Conservation (phyloP, 2,888 invertebrate species). For the Crioceris asparagi region DNA sequence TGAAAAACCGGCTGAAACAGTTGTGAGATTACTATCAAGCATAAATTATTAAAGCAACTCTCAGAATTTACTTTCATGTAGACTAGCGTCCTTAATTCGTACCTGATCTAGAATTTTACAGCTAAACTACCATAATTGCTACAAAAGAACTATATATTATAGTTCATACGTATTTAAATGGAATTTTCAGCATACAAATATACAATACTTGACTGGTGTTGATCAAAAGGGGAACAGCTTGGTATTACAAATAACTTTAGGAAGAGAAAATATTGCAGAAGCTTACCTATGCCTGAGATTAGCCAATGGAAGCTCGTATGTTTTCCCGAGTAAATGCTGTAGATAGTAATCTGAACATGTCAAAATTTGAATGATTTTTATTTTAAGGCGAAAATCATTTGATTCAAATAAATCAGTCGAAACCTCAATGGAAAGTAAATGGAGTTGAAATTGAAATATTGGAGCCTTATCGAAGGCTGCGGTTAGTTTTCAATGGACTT, state of each 20-base stretch:
- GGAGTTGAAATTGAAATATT: conserved; percentile 52
- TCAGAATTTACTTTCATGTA: too few relatives aligned
- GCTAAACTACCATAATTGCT: too few relatives aligned
- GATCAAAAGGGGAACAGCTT: conserved; percentile 48
- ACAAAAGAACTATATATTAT: too few relatives aligned
- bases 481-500: conserved; percentile 61
- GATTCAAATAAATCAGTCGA: conserved; percentile 9
- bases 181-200: conserved; percentile 37
- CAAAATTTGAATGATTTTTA: background rate
- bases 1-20: too few relatives aligned
- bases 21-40: too few relatives aligned
- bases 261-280: conserved; percentile 44
- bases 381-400: conserved; percentile 3
- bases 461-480: conserved; percentile 49
- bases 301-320: conserved; percentile 37
- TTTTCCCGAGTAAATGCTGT: conserved; percentile 36
- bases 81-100: too few relatives aligned
- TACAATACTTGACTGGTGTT: conserved; percentile 42
- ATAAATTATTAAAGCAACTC: too few relatives aligned
- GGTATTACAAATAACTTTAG: conserved; percentile 43
- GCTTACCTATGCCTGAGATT: conserved; percentile 43
- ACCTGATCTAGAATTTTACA: too few relatives aligned
- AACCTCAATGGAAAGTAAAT: conserved; percentile 47
- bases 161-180: too few relatives aligned
- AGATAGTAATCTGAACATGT: background rate